phyloP scores from a whole-genome alignment of 2,113 vertebrate species.

The Beaufortia kweichowensis region DNA sequence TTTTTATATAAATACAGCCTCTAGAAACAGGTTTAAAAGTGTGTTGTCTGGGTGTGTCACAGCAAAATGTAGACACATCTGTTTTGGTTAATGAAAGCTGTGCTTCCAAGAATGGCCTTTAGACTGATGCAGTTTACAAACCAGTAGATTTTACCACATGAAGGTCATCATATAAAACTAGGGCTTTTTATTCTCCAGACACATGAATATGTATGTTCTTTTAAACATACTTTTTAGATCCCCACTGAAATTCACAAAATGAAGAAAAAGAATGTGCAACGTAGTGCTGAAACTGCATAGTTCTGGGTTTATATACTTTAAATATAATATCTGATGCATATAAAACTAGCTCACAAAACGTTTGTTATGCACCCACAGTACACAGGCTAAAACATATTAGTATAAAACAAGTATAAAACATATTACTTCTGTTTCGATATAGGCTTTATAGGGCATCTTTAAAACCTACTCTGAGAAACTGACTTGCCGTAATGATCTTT shows the following conservation, averaged over 20 bases:
- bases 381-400: neutral
- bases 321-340: neutral
- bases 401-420: neutral
- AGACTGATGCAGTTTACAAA: constrained; percentile 57
- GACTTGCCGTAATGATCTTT: too few relatives aligned
- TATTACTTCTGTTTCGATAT: neutral
- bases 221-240: neutral
- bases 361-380: neutral
- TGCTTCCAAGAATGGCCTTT: constrained; percentile 46
- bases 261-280: neutral
- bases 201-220: constrained; percentile 28
- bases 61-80: constrained; percentile 70
- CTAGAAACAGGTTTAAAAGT: constrained; percentile 47
- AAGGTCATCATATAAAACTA: constrained; percentile 62
- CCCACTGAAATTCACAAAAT: neutral
- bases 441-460: neutral
- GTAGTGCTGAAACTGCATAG: neutral
- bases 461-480: neutral
- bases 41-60: constrained; percentile 72
- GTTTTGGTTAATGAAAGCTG: constrained; percentile 64
- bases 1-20: neutral
- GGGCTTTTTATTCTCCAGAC: constrained; percentile 46
- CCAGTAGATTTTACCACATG: constrained; percentile 67
- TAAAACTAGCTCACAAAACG: neutral
- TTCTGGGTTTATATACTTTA: neutral